Evolutionary conservation across 2,888 invertebrate species (phyloP), one percentile per base, ranked within the genome.

Genomic region (Atrina japonica): DNA sequence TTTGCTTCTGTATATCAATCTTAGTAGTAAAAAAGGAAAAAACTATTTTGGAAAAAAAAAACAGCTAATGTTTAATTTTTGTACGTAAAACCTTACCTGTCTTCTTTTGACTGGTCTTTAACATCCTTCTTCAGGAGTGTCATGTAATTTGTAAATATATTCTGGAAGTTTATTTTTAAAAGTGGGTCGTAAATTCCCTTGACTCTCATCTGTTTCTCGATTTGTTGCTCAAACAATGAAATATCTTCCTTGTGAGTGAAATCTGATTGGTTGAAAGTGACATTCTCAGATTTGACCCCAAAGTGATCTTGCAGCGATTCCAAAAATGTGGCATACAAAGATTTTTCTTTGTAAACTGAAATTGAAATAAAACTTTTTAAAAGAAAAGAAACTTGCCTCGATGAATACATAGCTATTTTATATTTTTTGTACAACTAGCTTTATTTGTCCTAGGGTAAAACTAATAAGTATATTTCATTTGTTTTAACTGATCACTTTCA

Each of bases 251-350:
- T 41, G 21, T 23, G 25, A 25, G 25, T 7, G 35, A 7, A 5
- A 35, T 35, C 35, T 35, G 35, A 45, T 16, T 21, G 29, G 40
- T 23, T 40, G 59, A 21, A 47, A 29, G 58, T 61, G 41, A 65
- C 55, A n/a, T 50, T 16, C 25, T 21, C 18, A 47, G 53, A 21
- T 65, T 66, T 74, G 2, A 70, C 70, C 41, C 81, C 85, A 23
- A 86, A 68, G 18, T 77, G 73, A 6, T 69, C 59, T 63, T 80
- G 77, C 41, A 88, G 60, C 0, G 84, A 85, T 18, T 73, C 60
- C 14, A 88, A 70, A 70, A 87, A 87, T 43, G 78, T 75, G 21
- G 82, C 78, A 72, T 84, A 88, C 52, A 88, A 71, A 18, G 84
- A 77, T 23, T 73, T 74, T 52, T 78, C 75, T 53, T 76, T 79